Evolutionary conservation across 2,888 invertebrate species (phyloP), one percentile per base, ranked within the genome.

Genomic region (Strigamia maritima): DNA sequence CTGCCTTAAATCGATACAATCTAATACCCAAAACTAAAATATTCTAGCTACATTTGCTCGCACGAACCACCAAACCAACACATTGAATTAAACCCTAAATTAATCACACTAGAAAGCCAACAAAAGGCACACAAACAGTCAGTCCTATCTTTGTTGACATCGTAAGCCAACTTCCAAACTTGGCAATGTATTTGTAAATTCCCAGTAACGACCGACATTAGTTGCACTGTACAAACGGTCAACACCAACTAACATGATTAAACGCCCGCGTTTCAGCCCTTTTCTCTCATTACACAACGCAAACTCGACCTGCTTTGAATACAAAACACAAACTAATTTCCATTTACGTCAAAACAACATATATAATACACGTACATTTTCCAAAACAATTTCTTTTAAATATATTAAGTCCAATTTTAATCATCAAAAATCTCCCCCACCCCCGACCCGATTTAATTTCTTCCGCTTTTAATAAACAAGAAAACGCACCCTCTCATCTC

Each of bases 131-230:
- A 44, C 44, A 44, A 44, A 44, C 44, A 44, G 16, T n/a, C 16
- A 16, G 44, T 44, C 44, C 44, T 44, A 44, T 44, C 44, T 44
- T 44, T 44, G 44, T 44, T 44, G 44, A 44, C 44, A 44, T 44
- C 44, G 44, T 44, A 44, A 44, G 44, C 44, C 6, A 44, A 14
- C 16, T 44, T 19, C 24, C 60, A 12, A 65, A 22, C 24, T 24
- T 65, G 22, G 60, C 60, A 65, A 65, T 24, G 60, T 65, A 65
- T 65, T 65, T 65, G 60, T 65, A 65, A 65, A 65, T 65, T 65
- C 60, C 14, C 22, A 24, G 60, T 65, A 65, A 65, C 60, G 60
- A 22, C 60, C 60, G 12, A 65, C 60, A 65, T 65, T 65, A 65
- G 22, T 24, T 19, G 22, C 60, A 22, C 60, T 44, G 22, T 24